Conservation (phyloP, 2,113 vertebrate species). For the Periophthalmodon schlosseri region DNA sequence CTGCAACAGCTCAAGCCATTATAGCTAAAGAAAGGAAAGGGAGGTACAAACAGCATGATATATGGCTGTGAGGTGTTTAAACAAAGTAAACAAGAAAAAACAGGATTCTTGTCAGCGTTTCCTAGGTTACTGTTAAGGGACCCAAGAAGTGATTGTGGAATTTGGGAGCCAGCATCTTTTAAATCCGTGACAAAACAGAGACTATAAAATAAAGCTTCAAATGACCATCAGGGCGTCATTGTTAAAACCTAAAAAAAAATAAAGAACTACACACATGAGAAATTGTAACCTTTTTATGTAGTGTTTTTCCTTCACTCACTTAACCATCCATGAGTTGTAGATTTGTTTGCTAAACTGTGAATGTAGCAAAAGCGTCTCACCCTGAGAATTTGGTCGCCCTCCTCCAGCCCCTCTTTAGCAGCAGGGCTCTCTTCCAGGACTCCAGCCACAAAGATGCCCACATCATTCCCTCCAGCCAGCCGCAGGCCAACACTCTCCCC, state of each 20-base stretch:
- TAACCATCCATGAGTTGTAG: background rate
- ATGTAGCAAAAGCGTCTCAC: conserved; percentile 73
- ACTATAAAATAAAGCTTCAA: conserved; percentile 41
- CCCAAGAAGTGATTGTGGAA: conserved; percentile 52
- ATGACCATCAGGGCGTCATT: conserved; percentile 13
- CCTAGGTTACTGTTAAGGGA: conserved; percentile 62
- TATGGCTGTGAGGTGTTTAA: conserved; percentile 51
- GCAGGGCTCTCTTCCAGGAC: conserved; percentile 97
- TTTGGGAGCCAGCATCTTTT: conserved; percentile 50
- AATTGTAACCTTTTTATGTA: background rate
- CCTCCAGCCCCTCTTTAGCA: conserved; percentile 97
- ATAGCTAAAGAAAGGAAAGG: conserved; percentile 41
- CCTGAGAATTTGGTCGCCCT: conserved; percentile 99
- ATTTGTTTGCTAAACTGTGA: conserved; percentile 4
- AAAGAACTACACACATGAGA: background rate
- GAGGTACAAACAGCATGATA: conserved; percentile 52
- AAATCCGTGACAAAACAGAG: conserved; percentile 40
- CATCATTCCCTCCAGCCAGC: conserved; percentile 97
- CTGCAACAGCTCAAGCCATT: conserved; percentile 44
- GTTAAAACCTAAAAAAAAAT: conserved; percentile 6
- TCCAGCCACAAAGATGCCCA: conserved; percentile 98
- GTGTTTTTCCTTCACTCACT: background rate
- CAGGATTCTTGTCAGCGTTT: conserved; percentile 45
- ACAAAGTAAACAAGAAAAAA: conserved; percentile 60
- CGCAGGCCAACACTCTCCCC: conserved; percentile 97